phyloP scores from a whole-genome alignment of 2,113 vertebrate genomes.

The Urocitellus parryii region DNA sequence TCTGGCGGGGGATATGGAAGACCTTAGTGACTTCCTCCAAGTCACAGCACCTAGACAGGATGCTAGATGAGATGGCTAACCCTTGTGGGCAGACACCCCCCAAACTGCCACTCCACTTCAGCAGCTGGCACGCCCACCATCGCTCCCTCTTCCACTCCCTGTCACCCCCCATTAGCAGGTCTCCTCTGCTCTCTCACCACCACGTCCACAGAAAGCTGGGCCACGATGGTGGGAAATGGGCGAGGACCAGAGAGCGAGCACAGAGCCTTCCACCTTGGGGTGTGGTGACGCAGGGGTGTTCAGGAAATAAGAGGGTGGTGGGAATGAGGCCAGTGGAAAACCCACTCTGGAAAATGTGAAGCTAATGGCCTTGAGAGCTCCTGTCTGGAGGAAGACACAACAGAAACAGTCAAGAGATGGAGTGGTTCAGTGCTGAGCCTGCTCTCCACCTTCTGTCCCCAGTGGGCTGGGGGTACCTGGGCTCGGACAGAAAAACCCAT shows the following conservation, averaged over 20 bases:
- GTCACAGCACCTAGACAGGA: neutral
- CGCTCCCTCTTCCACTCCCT: neutral
- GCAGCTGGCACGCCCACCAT: neutral
- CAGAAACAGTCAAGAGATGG: constrained; percentile 18
- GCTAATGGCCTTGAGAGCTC: constrained; percentile 34
- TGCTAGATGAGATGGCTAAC: neutral
- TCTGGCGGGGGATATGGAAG: neutral
- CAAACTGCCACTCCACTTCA: accelerated
- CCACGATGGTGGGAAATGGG: neutral
- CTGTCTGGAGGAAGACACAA: constrained; percentile 23
- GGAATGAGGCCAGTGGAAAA: constrained; percentile 45
- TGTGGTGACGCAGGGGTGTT: neutral
- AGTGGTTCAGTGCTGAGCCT: constrained; percentile 18
- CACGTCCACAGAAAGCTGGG: neutral
- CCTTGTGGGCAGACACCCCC: neutral
- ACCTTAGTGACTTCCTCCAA: neutral
- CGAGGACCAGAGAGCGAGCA: neutral
- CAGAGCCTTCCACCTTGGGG: neutral
- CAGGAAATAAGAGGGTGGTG: neutral
- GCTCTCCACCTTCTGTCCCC: neutral
- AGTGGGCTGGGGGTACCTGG: neutral
- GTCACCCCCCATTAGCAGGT: neutral
- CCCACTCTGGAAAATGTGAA: constrained; percentile 23
- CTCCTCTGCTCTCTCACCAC: neutral
- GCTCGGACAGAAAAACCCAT: neutral